Conservation (phyloP, 2,888 invertebrate genomes). For the Steromphala cineraria region DNA sequence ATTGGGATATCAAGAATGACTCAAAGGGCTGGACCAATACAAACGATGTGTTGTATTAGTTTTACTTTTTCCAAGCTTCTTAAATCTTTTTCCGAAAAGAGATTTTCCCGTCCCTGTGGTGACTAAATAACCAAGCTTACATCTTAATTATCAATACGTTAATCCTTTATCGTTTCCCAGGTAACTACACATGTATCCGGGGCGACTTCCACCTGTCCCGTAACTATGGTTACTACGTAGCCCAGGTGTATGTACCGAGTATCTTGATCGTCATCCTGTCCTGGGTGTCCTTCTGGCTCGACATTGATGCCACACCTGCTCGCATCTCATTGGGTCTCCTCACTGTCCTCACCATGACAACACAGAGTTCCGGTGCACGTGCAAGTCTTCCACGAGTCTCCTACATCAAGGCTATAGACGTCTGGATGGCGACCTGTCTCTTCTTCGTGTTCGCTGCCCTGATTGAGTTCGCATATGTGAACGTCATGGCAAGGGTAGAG, state of each 20-base stretch:
- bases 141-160: too few species aligned
- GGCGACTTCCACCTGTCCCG: constrained; percentile 40
- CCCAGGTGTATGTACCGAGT: constrained; percentile 53
- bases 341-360: constrained; percentile 52
- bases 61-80: too few species aligned
- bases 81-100: too few species aligned
- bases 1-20: too few species aligned
- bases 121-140: too few species aligned
- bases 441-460: constrained; percentile 45
- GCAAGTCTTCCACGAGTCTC: constrained; percentile 48
- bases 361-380: constrained; percentile 47
- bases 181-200: constrained; percentile 46
- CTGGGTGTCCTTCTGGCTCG: constrained; percentile 56
- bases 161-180: constrained; percentile 34
- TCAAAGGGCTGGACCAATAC: too few species aligned
- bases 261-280: constrained; percentile 50
- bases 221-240: constrained; percentile 45
- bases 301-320: constrained; percentile 49
- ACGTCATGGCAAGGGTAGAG: constrained; percentile 41
- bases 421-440: constrained; percentile 47
- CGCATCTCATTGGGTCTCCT: constrained; percentile 48
- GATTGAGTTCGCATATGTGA: constrained; percentile 46
- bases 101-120: too few species aligned
- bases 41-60: too few species aligned
- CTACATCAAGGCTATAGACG: constrained; percentile 49